These are phyloP conservation scores for Cotesia vestalis DNA, from an alignment of 1,140 invertebrate species.

Conservation along the genomic window DNA sequence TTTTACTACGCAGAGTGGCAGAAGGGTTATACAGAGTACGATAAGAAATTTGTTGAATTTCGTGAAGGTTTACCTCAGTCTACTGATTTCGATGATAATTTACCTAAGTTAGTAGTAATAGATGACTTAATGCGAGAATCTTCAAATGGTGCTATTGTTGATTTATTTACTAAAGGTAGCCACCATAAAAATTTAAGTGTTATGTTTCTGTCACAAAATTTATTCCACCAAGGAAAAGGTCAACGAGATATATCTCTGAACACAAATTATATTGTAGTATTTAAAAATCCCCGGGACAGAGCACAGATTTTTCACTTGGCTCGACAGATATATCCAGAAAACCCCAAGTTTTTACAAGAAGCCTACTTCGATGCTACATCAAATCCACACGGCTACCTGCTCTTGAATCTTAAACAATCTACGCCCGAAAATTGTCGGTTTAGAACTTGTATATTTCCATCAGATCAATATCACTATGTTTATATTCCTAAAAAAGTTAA, in stretches of 20 bases:
- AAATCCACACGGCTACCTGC: constrained; percentile 51
- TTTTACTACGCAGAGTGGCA: constrained; percentile 40
- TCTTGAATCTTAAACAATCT: constrained; percentile 53
- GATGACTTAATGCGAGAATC: constrained; percentile 56
- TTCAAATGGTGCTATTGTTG: constrained; percentile 47
- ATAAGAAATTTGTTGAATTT: constrained; percentile 32
- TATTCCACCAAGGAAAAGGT: constrained; percentile 58
- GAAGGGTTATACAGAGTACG: constrained; percentile 25
- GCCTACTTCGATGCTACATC: constrained; percentile 43
- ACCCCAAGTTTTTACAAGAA: constrained; percentile 46
- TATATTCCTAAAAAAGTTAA: constrained; percentile 15
- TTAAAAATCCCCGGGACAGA: constrained; percentile 59
- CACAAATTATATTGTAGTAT: constrained; percentile 55
- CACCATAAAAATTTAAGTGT: constrained; percentile 59
- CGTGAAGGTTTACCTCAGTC: constrained; percentile 38
- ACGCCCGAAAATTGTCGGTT: constrained; percentile 47
- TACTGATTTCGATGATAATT: constrained; percentile 9
- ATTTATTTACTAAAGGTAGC: constrained; percentile 61
- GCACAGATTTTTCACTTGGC: constrained; percentile 55
- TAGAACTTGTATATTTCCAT: constrained; percentile 38
- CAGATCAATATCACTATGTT: constrained; percentile 26
- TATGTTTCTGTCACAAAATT: constrained; percentile 60
- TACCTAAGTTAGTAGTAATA: no score
- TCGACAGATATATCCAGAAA: constrained; percentile 53
- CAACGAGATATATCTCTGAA: constrained; percentile 57